A percentile compares a stretch with the other conserved stretches of the same genome.
phyloP scores from a whole-genome alignment of 2,113 vertebrate species.

The Ageneiosus marmoratus region DNA sequence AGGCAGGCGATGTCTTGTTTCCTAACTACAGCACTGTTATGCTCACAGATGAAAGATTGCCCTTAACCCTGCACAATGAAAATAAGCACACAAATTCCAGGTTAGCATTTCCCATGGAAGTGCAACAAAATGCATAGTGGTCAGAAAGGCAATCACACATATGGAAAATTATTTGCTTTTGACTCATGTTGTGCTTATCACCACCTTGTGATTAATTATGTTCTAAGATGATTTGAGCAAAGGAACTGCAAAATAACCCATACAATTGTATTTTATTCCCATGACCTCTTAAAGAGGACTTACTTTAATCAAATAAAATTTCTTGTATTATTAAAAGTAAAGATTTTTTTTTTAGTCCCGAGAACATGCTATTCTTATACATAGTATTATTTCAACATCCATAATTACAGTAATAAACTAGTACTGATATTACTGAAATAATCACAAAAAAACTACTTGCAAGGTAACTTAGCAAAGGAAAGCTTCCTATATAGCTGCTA shows the following conservation, averaged over 20 bases:
- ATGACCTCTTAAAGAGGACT: not conserved
- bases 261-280: not conserved
- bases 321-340: not conserved
- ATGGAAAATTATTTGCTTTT: not conserved
- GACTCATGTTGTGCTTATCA: not conserved
- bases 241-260: not conserved
- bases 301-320: not conserved
- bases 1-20: conserved; percentile 17
- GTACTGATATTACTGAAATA: not conserved
- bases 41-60: conserved; percentile 38
- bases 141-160: not conserved
- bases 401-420: not conserved
- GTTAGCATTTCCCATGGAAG: conserved; percentile 32
- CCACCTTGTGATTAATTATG: conserved; percentile 30
- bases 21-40: not conserved
- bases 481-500: not conserved
- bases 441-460: not conserved
- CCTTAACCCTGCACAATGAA: conserved; percentile 23
- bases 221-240: conserved; percentile 8
- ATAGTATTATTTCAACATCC: not conserved
- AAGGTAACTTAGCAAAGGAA: not conserved
- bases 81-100: conserved; percentile 16
- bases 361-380: not conserved
- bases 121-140: not conserved
- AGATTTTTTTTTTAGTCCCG: not conserved